Conservation (phyloP, 2,797 vertebrate genomes). For the Amblyraja radiata region DNA sequence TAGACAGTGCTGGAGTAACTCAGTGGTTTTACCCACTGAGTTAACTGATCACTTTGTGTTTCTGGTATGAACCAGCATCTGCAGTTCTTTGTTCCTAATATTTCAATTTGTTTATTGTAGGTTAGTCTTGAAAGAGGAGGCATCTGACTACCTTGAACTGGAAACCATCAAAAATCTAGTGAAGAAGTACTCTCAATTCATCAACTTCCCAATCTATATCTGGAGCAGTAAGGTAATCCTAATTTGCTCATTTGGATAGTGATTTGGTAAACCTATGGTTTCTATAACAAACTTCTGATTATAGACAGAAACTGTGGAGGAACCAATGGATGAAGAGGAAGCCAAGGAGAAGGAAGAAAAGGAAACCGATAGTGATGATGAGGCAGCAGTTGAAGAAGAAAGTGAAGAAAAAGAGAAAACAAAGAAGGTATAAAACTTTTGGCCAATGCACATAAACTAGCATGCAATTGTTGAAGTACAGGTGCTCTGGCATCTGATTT, state of each 20-base stretch:
- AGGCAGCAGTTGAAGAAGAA: slow-evolving; percentile 85
- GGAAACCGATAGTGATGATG: slow-evolving; percentile 67
- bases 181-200: slow-evolving; percentile 95
- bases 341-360: slow-evolving; percentile 58
- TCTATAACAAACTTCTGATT: background rate
- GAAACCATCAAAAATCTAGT: slow-evolving; percentile 95
- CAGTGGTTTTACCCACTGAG: too few species aligned
- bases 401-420: slow-evolving; percentile 97
- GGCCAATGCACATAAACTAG: background rate
- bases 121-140: slow-evolving; percentile 92
- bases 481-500: too few species aligned
- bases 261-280: background rate
- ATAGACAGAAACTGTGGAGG: slow-evolving; percentile 92
- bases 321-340: slow-evolving; percentile 89
- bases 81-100: too few species aligned
- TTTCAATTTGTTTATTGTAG: slow-evolving; percentile 51
- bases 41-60: too few species aligned
- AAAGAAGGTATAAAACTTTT: slow-evolving; percentile 68
- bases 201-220: slow-evolving; percentile 96
- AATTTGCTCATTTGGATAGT: background rate
- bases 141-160: slow-evolving; percentile 91
- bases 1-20: too few species aligned
- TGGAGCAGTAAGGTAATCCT: slow-evolving; percentile 92
- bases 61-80: too few species aligned
- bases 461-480: background rate